These are phyloP conservation scores for Lepidotrigona ventralis DNA, from an alignment of 1,140 invertebrate species.

Conservation along the genomic window DNA sequence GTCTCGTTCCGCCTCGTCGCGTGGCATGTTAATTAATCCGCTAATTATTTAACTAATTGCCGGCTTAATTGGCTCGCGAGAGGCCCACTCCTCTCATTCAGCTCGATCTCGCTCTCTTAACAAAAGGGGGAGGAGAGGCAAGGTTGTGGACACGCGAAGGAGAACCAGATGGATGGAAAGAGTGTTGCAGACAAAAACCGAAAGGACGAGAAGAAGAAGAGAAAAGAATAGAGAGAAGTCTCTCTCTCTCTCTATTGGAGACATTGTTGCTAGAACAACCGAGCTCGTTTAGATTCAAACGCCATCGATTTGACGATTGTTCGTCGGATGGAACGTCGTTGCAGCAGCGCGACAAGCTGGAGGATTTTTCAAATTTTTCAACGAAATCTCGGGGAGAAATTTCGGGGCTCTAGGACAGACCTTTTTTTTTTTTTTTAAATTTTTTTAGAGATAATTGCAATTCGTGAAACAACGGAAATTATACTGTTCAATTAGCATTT, in stretches of 20 bases:
- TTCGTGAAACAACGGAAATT: too few species aligned
- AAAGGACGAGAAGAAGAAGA: neutral
- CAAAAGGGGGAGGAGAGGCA: neutral
- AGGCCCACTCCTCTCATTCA: slow-evolving; percentile 2
- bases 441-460: too few species aligned
- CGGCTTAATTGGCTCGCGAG: slow-evolving; percentile 64
- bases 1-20: slow-evolving; percentile 31
- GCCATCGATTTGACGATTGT: neutral
- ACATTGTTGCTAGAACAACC: neutral
- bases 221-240: neutral
- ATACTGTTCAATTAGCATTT: too few species aligned
- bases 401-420: too few species aligned
- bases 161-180: neutral
- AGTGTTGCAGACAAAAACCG: slow-evolving; percentile 13
- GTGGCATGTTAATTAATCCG: slow-evolving; percentile 71
- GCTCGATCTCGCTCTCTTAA: neutral
- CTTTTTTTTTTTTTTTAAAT: too few species aligned
- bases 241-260: too few species aligned
- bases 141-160: neutral
- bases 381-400: too few species aligned
- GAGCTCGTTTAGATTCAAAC: neutral
- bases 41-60: slow-evolving; percentile 71
- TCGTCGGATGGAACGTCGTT: too few species aligned
- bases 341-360: too few species aligned
- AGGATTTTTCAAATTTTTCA: too few species aligned